Base-by-base conservation (phyloP, 2,797 vertebrate species). In the Schizopygopsis pylzovi region DNA sequence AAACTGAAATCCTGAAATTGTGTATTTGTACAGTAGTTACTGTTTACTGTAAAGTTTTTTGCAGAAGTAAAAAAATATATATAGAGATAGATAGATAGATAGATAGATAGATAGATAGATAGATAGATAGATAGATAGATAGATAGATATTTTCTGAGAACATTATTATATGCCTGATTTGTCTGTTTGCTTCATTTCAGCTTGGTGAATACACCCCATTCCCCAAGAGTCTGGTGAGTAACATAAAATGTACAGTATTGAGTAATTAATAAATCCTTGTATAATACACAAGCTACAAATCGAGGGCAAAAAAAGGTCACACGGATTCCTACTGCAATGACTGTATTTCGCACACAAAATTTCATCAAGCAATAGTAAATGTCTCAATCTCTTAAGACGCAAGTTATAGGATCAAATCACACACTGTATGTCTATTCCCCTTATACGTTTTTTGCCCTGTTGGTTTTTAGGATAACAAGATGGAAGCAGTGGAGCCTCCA, bases 141-240 rank as follows among this genome's bases (percentile, higher is more conserved):
- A 11, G 25, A 65, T 65, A 65, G 61, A 65, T 67, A 37, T 80
- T 39, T 80, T 4, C 25, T 49, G 12, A 47, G 9, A 67, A 63
- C 45, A 67, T 25, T 39, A 81, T 33, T 33, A 33, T 33, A 67
- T 81, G 15, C n/a, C 37, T 82, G 8, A 49, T 39, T 25, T 83
- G 33, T 75, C 15, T 78, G 45, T 0, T 67, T 49, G 67, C 79
- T 70, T 83, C 79, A 16, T 96, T 95, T 75, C 94, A 99, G 98
- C 94, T 99, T 49, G 97, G 97, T 82, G 89, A 92, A 78, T 96
- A 95, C 90, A 95, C 92, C 0, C 85, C 95, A 41, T 91, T 97
- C 9, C 94, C 95, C 13, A 87, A 81, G 0, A 86, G 59, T 1
- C 85, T 92, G 43, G 95, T 95, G 82, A 94, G 94, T 94, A 67